Percentiles rank a stretch among this genome's conserved stretches.
phyloP scores from a whole-genome alignment of 2,113 vertebrate species.

The Lanius ludovicianus region DNA sequence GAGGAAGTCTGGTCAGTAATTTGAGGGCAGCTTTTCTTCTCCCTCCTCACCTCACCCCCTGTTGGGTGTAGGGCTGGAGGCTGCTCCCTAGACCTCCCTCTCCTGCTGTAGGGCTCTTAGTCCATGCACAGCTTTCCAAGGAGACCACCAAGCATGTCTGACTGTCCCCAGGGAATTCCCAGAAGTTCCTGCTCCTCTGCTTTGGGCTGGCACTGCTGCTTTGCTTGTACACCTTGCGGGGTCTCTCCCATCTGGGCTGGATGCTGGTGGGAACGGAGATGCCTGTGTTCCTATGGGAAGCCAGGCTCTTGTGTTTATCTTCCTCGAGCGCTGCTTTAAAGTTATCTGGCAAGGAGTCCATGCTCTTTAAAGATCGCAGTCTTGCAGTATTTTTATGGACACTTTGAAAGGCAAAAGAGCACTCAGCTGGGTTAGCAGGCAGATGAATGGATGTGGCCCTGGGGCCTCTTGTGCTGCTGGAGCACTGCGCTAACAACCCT shows the following conservation, averaged over 20 bases:
- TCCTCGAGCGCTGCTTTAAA: background rate
- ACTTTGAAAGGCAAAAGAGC: conserved; percentile 45
- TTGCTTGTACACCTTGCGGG: background rate
- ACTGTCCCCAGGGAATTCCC: accelerated
- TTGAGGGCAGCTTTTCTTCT: background rate
- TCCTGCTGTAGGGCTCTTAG: background rate
- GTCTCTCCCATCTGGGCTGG: background rate
- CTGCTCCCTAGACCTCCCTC: background rate
- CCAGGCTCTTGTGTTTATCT: background rate
- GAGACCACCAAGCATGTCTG: accelerated
- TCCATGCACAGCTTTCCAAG: background rate
- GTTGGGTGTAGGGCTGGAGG: background rate
- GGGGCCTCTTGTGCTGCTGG: accelerated
- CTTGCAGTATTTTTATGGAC: background rate
- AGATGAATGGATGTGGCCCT: background rate
- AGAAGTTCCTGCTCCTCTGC: background rate
- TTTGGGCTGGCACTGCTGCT: background rate
- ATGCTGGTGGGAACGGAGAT: background rate
- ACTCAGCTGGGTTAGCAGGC: background rate
- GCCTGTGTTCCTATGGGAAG: background rate
- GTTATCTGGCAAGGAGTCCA: background rate
- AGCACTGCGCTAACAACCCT: background rate
- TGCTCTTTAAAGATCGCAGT: background rate
- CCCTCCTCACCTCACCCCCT: no score
- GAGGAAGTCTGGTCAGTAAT: background rate